Evolutionary conservation across 2,797 vertebrate genomes (phyloP).

Genomic region (Muraenolepis orangiensis): DNA sequence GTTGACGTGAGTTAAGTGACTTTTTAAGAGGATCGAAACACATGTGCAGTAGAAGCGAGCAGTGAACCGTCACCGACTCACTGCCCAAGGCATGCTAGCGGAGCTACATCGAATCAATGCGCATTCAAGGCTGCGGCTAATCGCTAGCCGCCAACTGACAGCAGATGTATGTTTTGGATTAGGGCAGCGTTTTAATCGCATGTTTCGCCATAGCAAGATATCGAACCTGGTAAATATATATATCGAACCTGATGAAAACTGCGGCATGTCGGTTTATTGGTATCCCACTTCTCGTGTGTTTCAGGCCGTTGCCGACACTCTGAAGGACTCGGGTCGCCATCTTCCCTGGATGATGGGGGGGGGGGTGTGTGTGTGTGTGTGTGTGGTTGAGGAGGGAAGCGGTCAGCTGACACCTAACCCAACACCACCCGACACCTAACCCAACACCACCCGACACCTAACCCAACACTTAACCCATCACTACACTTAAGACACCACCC

Average conservation of each 20-base stretch:
- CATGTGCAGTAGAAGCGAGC: constrained; percentile 18
- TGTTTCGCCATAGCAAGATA: not conserved
- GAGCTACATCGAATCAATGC: constrained; percentile 19
- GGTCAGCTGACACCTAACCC: not conserved
- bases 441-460: not conserved
- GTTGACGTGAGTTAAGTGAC: not conserved
- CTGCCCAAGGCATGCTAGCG: not conserved
- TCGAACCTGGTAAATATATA: constrained; percentile 66
- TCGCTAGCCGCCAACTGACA: constrained; percentile 37
- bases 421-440: not conserved
- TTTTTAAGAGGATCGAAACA: not conserved
- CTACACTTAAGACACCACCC: no score
- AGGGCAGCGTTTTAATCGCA: constrained; percentile 36
- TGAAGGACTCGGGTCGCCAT: constrained; percentile 85
- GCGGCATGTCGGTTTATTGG: constrained; percentile 46
- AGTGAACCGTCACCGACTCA: not conserved
- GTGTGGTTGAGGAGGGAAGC: not conserved
- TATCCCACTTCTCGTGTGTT: constrained; percentile 49
- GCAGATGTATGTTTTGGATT: no score
- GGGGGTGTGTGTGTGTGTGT: constrained; percentile 8
- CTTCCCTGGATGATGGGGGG: constrained; percentile 53
- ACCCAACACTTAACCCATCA: no score
- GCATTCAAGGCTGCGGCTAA: constrained; percentile 27
- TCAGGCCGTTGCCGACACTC: constrained; percentile 65
- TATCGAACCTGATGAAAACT: constrained; percentile 66